Base-by-base conservation (phyloP, 2,888 invertebrate species). In the Drosophila rellima region DNA sequence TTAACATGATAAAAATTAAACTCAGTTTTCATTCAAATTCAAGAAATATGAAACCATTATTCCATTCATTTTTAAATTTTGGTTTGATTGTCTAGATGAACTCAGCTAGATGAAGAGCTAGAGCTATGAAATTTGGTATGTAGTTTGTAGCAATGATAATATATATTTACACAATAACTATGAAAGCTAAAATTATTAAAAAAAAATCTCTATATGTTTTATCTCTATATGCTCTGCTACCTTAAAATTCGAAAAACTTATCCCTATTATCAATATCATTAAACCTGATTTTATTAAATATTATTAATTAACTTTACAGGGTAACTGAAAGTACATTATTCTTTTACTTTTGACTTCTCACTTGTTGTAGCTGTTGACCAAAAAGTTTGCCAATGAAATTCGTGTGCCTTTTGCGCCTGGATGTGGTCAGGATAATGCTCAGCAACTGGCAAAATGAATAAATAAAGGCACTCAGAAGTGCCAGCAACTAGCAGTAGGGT, bases 311-410 rank as follows among this genome's bases (percentile, higher is more conserved):
- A 13, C 13, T 33, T 33, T 18, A 20, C 23, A 60, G 52, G 6
- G 31, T 47, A 47, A 17, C n/a, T 17, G 8, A 1, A 7, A 7
- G 48, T 42, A 33, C 5, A 17, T 44, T 26, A 45, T 17, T 18
- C 8, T 15, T 33, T n/a, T 37, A 13, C 17, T 7, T n/a, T 29
- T 26, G 1, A 1, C 15, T 23, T 42, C 18, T 33, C 33, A 31
- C 37, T 11, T 47, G 37, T 13, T 13, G 23, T 45, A 17, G 20
- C 23, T 55, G 44, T 26, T 33, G 35, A 42, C 59, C 62, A 52
- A 78, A 80, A 74, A 78, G 68, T 78, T 80, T 75, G 63, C 39
- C 75, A 75, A 78, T 80, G 78, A 78, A 80, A 81, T 56, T 45
- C 56, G 57, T 55, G 48, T 45, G 70, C 60, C 60, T 57, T 70